Conservation (phyloP, 1,140 invertebrate genomes). For the Conopomorpha cramerella region DNA sequence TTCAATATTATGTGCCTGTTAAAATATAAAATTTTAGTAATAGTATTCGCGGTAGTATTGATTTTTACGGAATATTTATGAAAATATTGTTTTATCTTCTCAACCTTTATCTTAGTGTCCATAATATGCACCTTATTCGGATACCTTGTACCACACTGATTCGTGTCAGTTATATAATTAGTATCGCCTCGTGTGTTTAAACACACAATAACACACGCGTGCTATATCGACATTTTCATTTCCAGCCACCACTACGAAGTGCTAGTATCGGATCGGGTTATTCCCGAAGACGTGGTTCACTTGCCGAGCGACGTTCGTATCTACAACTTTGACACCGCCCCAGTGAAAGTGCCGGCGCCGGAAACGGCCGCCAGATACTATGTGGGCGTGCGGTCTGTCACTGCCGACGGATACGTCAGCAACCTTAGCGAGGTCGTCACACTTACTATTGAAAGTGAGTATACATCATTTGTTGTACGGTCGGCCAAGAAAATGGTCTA, state of each 20-base stretch:
- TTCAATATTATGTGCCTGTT: no score
- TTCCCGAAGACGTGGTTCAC: slow-evolving; percentile 32
- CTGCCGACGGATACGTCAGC: slow-evolving; percentile 68
- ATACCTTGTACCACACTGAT: background rate
- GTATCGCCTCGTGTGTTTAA: slow-evolving; percentile 1
- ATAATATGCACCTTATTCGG: background rate
- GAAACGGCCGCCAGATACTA: slow-evolving; percentile 61
- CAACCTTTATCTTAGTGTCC: no score
- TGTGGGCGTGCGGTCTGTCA: slow-evolving; percentile 67
- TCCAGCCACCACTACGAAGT: slow-evolving; percentile 68
- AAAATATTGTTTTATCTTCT: no score
- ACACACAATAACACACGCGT: background rate
- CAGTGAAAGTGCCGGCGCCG: slow-evolving; percentile 61
- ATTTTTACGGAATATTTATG: no score
- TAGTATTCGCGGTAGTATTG: no score
- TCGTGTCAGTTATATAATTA: background rate
- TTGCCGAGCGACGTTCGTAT: slow-evolving; percentile 59
- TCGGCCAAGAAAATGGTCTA: no score
- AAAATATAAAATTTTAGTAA: no score
- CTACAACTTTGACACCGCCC: slow-evolving; percentile 59
- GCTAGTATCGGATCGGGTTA: slow-evolving; percentile 60
- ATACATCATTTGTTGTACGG: no score
- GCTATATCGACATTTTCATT: slow-evolving; percentile 13
- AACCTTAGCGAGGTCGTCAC: slow-evolving; percentile 64
- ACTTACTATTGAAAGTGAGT: slow-evolving; percentile 48